phyloP scores from a whole-genome alignment of 2,797 vertebrate species.

The Cyclopterus lumpus region DNA sequence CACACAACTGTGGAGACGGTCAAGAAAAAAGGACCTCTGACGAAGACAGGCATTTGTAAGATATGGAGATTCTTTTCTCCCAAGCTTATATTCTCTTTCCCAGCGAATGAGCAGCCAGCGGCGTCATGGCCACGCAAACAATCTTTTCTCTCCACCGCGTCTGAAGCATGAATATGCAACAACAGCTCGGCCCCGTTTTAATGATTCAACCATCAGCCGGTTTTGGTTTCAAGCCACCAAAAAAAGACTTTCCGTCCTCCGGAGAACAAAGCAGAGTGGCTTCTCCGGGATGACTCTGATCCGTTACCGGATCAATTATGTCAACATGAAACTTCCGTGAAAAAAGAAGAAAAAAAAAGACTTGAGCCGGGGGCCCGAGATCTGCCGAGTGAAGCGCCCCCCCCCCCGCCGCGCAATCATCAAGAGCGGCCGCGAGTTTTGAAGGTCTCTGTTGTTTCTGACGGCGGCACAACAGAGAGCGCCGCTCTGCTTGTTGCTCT shows the following conservation, averaged over 20 bases:
- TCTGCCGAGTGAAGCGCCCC: conserved; percentile 16
- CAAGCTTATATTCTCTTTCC: too few species aligned
- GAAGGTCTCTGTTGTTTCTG: conserved; percentile 60
- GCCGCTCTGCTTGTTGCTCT: conserved; percentile 59
- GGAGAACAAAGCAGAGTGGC: neutral
- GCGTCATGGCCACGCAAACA: too few species aligned
- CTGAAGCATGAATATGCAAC: neutral
- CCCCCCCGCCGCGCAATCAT: too few species aligned
- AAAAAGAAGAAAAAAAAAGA: conserved; percentile 35
- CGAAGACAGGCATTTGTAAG: too few species aligned
- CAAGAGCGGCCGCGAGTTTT: conserved; percentile 33
- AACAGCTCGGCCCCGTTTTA: neutral
- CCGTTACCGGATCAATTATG: conserved; percentile 17
- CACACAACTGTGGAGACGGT: neutral
- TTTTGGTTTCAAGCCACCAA: neutral
- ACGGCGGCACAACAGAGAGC: conserved; percentile 65
- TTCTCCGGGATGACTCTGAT: conserved; percentile 1
- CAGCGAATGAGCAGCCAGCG: too few species aligned
- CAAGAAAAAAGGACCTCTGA: neutral
- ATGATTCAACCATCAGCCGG: neutral
- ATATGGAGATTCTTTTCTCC: too few species aligned
- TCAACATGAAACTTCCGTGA: conserved; percentile 18
- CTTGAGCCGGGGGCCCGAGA: conserved; percentile 3
- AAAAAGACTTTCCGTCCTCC: neutral
- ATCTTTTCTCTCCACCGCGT: neutral